Conservation (phyloP, 2,113 vertebrate species). For the Benitochromis conjunctus region DNA sequence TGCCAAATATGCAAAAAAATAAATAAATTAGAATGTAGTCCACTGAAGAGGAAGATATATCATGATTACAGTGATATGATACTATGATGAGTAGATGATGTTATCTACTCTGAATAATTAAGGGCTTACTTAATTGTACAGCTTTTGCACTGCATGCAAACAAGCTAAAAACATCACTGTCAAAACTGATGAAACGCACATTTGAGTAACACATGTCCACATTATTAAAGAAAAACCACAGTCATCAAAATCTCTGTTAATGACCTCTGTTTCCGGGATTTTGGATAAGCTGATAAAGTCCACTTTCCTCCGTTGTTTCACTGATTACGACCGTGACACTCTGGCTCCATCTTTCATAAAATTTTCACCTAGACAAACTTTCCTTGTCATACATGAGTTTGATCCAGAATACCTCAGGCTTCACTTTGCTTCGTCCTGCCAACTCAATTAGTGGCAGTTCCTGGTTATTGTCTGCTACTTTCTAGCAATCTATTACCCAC, state of each 20-base stretch:
- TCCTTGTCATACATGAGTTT: not conserved
- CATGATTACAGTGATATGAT: not conserved
- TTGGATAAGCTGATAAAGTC: constrained; percentile 31
- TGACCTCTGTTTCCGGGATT: constrained; percentile 33
- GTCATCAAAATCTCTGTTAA: constrained; percentile 37
- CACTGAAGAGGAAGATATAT: not conserved
- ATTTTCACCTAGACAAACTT: not conserved
- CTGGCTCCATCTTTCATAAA: not conserved
- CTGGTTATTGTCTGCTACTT: constrained; percentile 44
- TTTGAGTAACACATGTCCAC: not conserved
- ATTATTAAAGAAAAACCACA: not conserved
- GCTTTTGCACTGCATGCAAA: not conserved
- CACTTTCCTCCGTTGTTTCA: constrained; percentile 44
- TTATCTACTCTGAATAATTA: not conserved
- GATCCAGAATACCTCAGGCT: not conserved
- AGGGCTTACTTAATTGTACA: not conserved
- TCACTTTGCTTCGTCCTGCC: not conserved
- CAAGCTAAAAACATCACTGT: not conserved
- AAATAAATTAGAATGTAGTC: not conserved
- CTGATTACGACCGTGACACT: not conserved
- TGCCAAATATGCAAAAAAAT: not conserved
- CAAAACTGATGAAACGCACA: not conserved
- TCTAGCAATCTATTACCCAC: constrained; percentile 48
- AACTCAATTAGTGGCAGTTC: constrained; percentile 6
- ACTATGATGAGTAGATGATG: not conserved